phyloP scores from a whole-genome alignment of 2,888 invertebrate genomes.

The Hyposoter dolosus region DNA sequence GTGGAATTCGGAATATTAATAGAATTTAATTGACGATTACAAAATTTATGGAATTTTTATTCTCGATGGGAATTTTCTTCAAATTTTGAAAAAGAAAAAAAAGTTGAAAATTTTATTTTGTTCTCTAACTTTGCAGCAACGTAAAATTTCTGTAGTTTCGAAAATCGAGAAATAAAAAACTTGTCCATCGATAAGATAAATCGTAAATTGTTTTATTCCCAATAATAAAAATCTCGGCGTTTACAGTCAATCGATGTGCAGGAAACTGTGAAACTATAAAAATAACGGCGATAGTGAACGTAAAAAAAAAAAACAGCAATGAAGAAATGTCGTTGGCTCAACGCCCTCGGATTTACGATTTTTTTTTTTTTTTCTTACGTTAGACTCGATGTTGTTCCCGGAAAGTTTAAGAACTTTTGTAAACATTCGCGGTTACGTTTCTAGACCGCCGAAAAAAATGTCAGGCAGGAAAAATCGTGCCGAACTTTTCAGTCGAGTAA shows the following conservation, averaged over 20 bases:
- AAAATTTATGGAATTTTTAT: background rate
- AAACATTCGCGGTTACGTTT: background rate
- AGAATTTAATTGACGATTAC: background rate
- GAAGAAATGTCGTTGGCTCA: conserved; percentile 42
- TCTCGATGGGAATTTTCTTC: background rate
- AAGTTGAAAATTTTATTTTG: background rate
- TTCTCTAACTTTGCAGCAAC: background rate
- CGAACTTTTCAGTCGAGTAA: background rate
- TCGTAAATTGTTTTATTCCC: conserved; percentile 18
- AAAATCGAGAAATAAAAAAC: background rate
- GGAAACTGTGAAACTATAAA: conserved; percentile 26
- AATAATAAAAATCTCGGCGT: conserved; percentile 26
- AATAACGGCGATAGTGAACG: background rate
- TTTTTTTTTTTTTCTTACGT: conserved; percentile 3
- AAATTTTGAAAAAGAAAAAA: background rate
- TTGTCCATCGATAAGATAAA: background rate
- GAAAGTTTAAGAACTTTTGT: background rate
- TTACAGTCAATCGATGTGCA: conserved; percentile 6
- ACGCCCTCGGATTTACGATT: conserved; percentile 10
- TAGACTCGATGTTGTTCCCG: conserved; percentile 4
- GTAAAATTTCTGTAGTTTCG: background rate
- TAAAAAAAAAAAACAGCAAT: conserved; percentile 7
- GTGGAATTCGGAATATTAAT: background rate
- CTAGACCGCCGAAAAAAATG: background rate
- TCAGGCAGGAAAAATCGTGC: background rate